Percentiles rank a stretch among this genome's conserved stretches.
Conservation (phyloP, 2,888 invertebrate genomes). For the Perizoma affinitatum region DNA sequence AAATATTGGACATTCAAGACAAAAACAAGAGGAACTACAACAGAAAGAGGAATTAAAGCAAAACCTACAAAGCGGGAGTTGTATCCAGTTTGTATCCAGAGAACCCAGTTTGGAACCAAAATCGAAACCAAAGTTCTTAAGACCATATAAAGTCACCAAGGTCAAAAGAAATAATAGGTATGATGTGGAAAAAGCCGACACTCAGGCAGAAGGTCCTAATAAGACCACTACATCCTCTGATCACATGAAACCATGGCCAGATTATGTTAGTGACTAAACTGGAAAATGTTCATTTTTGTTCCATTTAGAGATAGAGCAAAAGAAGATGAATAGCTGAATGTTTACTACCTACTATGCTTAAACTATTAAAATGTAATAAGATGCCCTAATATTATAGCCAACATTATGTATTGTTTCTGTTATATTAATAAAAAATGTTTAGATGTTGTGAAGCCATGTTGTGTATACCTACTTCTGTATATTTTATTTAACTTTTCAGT, state of each 20-base stretch:
- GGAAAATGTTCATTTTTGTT: too few species aligned
- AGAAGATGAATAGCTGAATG: too few species aligned
- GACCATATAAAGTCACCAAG: constrained; percentile 20
- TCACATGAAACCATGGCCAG: constrained; percentile 9
- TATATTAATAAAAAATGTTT: too few species aligned
- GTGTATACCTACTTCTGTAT: too few species aligned
- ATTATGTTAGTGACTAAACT: too few species aligned
- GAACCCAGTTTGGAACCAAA: constrained; percentile 35
- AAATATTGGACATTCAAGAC: constrained; percentile 27
- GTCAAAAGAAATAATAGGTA: constrained; percentile 29
- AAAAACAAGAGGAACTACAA: constrained; percentile 19
- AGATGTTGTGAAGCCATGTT: too few species aligned
- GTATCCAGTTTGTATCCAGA: constrained; percentile 33
- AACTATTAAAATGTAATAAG: too few species aligned
- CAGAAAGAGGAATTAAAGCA: constrained; percentile 21
- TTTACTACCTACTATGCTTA: too few species aligned
- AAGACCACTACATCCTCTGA: constrained; percentile 7
- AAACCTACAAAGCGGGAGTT: constrained; percentile 20
- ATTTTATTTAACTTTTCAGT: too few species aligned
- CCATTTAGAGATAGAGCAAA: too few species aligned
- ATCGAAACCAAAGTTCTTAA: constrained; percentile 27
- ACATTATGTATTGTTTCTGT: too few species aligned
- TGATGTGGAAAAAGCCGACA: constrained; percentile 16
- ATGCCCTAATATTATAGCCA: too few species aligned
- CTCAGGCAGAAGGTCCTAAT: constrained; percentile 3